Evolutionary conservation across 2,113 vertebrate genomes (phyloP).

Genomic region (Bubo blakistoni): DNA sequence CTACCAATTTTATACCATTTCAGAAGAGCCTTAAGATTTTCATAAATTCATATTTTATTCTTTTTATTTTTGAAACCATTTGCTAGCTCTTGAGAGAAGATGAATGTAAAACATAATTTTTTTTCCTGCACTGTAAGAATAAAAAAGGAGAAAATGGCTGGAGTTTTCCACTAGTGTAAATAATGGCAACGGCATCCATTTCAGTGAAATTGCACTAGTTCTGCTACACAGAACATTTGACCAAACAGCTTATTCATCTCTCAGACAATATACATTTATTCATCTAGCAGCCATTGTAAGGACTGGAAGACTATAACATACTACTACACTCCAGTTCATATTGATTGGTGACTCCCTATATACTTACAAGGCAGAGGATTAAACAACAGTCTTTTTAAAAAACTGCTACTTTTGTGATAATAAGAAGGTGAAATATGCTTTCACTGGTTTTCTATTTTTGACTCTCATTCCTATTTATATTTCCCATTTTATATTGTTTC

Average conservation of each 20-base stretch:
- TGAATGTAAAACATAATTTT: background rate
- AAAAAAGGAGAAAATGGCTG: background rate
- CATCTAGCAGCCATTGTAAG: background rate
- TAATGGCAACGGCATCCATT: background rate
- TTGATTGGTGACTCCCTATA: background rate
- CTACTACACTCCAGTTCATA: background rate
- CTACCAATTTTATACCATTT: background rate
- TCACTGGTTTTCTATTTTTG: background rate
- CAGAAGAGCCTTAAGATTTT: slow-evolving; percentile 40
- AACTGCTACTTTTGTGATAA: background rate
- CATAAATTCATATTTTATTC: background rate
- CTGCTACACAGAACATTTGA: background rate
- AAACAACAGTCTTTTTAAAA: background rate
- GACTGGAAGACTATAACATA: background rate
- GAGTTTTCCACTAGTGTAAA: background rate
- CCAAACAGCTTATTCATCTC: background rate
- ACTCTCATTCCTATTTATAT: background rate
- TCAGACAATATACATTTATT: background rate
- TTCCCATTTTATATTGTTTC: background rate
- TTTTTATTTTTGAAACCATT: background rate
- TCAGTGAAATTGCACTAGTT: background rate
- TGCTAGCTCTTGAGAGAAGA: background rate
- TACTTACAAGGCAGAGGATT: background rate
- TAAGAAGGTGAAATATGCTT: background rate
- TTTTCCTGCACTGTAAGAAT: background rate